A percentile compares a stretch with the other conserved stretches of the same genome.
phyloP scores from a whole-genome alignment of 37 sponge, comb jelly and placozoan genomes.

The Cladorhizidae sp. region DNA sequence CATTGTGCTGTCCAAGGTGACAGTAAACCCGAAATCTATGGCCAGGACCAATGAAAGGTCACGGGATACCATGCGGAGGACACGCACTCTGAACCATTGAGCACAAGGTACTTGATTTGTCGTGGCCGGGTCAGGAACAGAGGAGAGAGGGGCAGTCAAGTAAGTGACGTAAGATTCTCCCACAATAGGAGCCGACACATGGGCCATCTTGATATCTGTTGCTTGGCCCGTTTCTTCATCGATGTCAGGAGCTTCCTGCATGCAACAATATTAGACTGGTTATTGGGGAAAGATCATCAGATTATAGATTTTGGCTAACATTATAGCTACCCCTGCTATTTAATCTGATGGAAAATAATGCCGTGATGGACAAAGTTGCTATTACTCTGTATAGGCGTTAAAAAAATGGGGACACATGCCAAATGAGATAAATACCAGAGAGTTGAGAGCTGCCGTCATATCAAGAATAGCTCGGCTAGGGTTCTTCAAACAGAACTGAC shows the following conservation, averaged over 20 bases:
- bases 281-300: background rate
- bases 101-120: background rate
- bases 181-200: background rate
- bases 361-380: too few relatives aligned
- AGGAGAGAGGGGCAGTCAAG: background rate
- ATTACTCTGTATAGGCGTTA: background rate
- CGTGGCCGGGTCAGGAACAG: background rate
- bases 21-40: constrained; percentile 50
- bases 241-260: too few relatives aligned
- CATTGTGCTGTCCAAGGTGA: constrained; percentile 4
- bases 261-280: background rate
- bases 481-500: constrained; percentile 40
- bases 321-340: too few relatives aligned
- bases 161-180: constrained; percentile 12
- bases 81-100: constrained; percentile 14
- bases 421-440: constrained; percentile 18
- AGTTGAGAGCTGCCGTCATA: constrained; percentile 7
- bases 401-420: background rate
- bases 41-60: constrained; percentile 6
- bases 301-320: background rate
- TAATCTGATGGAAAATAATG: too few relatives aligned
- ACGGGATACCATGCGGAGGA: background rate
- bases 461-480: background rate
- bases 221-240: background rate
- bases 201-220: background rate